Conservation (phyloP, 2,797 vertebrate genomes). For the Microchirus variegatus region DNA sequence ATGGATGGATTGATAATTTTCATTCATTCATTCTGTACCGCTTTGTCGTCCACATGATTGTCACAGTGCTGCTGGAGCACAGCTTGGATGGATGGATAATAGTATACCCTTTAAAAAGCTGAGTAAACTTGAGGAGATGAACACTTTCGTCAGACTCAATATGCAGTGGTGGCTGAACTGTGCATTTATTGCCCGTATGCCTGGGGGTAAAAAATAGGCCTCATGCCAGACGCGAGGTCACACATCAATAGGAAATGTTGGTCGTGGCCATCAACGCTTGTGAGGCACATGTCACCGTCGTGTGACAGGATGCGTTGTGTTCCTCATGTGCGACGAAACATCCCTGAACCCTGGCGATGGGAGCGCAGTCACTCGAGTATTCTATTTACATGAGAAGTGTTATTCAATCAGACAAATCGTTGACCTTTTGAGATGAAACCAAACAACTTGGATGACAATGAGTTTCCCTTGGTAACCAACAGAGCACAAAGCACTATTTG, state of each 20-base stretch:
- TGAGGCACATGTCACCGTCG: constrained; percentile 2
- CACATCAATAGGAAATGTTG: background rate
- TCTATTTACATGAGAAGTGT: constrained; percentile 57
- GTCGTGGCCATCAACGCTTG: constrained; percentile 6
- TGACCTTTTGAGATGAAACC: constrained; percentile 63
- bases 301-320: constrained; percentile 17
- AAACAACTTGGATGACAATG: constrained; percentile 51
- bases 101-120: no score
- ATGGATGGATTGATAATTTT: no score
- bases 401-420: constrained; percentile 56
- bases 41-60: no score
- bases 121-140: no score
- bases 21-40: no score
- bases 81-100: no score
- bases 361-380: constrained; percentile 8
- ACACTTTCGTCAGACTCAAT: no score
- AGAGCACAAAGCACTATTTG: constrained; percentile 46
- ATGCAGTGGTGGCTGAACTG: no score
- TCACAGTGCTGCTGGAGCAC: no score
- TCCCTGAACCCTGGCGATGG: constrained; percentile 1
- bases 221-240: no score
- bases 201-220: no score
- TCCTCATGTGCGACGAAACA: constrained; percentile 6
- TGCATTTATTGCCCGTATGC: no score
- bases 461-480: constrained; percentile 56